These are phyloP conservation scores for Poecilia gillii DNA, from an alignment of 2,797 vertebrate species.

Conservation along the genomic window DNA sequence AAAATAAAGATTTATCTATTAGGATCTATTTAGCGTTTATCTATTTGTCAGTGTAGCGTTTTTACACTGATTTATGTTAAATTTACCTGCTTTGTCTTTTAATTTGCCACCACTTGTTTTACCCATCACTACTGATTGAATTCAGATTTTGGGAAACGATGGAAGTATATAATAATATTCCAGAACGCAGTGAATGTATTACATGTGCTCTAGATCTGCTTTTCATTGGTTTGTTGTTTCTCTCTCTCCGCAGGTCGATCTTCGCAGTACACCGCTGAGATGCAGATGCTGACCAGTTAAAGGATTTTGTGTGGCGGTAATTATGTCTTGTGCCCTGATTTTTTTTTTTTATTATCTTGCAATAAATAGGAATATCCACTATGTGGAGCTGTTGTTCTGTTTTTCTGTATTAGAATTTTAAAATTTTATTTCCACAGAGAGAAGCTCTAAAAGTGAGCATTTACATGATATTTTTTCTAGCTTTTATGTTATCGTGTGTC, in stretches of 20 bases:
- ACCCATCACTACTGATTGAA: neutral
- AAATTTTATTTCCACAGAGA: slow-evolving; percentile 23
- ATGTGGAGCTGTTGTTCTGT: slow-evolving; percentile 55
- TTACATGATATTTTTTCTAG: slow-evolving; percentile 28
- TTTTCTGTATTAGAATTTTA: neutral
- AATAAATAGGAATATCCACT: slow-evolving; percentile 39
- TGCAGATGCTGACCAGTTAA: neutral
- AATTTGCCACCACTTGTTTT: neutral
- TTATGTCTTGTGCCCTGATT: neutral
- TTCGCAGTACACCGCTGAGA: slow-evolving; percentile 37
- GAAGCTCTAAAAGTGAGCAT: slow-evolving; percentile 16
- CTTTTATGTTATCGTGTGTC: neutral
- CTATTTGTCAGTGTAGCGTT: neutral
- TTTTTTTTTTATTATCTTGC: neutral
- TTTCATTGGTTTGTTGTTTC: neutral
- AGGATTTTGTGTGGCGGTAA: neutral
- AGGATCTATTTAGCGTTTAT: neutral
- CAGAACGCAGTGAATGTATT: neutral
- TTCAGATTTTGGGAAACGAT: neutral
- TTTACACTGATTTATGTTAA: neutral
- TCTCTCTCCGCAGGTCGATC: slow-evolving; percentile 42
- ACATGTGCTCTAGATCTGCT: neutral
- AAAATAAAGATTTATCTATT: neutral
- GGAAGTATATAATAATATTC: neutral
- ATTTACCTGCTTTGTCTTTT: neutral